A percentile compares a stretch with the other conserved stretches of the same genome.
phyloP scores from a whole-genome alignment of 2,888 invertebrate species.

The Ecliptopera silaceata region DNA sequence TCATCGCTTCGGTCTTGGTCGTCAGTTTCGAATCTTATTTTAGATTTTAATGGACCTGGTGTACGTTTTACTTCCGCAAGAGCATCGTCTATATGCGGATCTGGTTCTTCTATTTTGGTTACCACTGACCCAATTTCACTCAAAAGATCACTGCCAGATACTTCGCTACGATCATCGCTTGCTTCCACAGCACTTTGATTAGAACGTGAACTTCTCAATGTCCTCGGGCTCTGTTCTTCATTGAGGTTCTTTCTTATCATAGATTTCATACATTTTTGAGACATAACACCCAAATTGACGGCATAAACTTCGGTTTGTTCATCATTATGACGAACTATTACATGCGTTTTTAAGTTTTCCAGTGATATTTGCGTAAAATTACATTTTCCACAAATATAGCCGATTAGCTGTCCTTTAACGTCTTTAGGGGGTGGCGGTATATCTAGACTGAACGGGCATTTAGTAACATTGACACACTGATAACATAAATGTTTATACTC shows the following conservation, averaged over 20 bases:
- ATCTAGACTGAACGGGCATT: constrained; percentile 62
- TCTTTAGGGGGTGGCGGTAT: constrained; percentile 72
- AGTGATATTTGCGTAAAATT: constrained; percentile 87
- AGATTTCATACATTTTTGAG: constrained; percentile 50
- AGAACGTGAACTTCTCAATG: constrained; percentile 54
- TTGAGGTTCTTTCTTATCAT: constrained; percentile 40
- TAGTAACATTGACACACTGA: constrained; percentile 74
- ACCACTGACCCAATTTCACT: constrained; percentile 30
- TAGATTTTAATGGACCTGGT: constrained; percentile 51
- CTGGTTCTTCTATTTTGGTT: constrained; percentile 15
- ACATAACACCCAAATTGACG: constrained; percentile 65
- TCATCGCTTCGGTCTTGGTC: constrained; percentile 31
- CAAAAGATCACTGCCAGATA: constrained; percentile 33
- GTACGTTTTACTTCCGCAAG: constrained; percentile 19
- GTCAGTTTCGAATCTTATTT: constrained; percentile 64
- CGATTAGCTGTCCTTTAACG: constrained; percentile 68
- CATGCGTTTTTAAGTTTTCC: constrained; percentile 84
- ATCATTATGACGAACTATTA: constrained; percentile 80
- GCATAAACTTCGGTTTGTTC: constrained; percentile 73
- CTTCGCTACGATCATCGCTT: constrained; percentile 48
- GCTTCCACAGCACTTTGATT: constrained; percentile 46
- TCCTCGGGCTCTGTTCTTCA: constrained; percentile 40
- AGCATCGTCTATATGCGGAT: constrained; percentile 8
- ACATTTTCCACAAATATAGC: constrained; percentile 88
- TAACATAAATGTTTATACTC: constrained; percentile 88